Evolutionary conservation across 2,797 vertebrate genomes (phyloP), one percentile per base, ranked within the genome.

Genomic region (Molossus molossus): DNA sequence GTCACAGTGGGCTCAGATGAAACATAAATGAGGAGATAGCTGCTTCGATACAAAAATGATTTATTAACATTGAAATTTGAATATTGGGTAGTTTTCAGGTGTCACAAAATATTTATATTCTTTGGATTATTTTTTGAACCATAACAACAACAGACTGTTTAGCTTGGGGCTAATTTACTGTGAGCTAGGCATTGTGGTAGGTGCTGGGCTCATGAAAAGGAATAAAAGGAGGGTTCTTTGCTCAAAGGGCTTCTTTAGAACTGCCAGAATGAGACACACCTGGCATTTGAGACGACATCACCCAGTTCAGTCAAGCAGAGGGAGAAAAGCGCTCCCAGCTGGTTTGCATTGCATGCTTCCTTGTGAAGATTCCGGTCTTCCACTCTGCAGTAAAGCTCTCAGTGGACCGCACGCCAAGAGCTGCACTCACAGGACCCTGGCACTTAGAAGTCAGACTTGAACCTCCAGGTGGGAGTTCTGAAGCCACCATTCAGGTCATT

Each of bases 401-500:
- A 77, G 75, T 25, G 60, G 40, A 55, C 70, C 29, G 57, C 58
- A 77, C 15, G 73, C 76, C 94, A 87, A 95, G 70, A 94, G 75
- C 25, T 84, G 83, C 87, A 94, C 80, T 95, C 83, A 83, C 0
- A 13, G 69, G 92, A 86, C 82, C 82, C 80, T 65, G 50, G 57
- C 55, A 50, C 87, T 97, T 96, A 92, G 90, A 91, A 96, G 86
- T 96, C 82, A 89, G 79, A 94, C 73, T 90, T 93, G 64, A 94
- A 83, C 29, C 65, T 92, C 87, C 57, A 73, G 83, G 95, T 89
- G 53, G 77, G 83, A 95, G 50, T 79, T 84, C 62, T 86, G 45
- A 94, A 87, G 94, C 91, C 79, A 64, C 37, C 33, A 50, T 79
- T 83, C 45, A 81, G 86, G 89, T 94, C 45, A 87, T 75, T 48